phyloP scores from a whole-genome alignment of 2,113 vertebrate genomes.

The Tapirus terrestris region DNA sequence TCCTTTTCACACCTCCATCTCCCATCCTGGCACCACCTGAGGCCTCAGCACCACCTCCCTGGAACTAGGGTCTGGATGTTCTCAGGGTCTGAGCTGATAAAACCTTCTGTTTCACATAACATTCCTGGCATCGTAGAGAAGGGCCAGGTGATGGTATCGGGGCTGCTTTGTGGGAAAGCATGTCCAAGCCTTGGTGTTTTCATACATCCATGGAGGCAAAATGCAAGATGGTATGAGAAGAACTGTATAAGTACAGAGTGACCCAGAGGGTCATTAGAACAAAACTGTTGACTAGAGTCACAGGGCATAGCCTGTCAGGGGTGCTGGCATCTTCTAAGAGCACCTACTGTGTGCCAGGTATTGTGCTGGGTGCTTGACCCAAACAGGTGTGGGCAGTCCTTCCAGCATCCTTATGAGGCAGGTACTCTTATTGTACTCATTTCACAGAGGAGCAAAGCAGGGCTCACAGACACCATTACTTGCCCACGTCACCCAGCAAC shows the following conservation, averaged over 20 bases:
- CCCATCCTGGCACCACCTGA: not conserved
- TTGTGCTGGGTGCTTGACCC: not conserved
- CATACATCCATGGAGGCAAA: not conserved
- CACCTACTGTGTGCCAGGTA: not conserved
- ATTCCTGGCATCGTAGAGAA: not conserved
- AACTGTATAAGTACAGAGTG: not conserved
- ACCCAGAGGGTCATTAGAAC: not conserved
- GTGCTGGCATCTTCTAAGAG: not conserved
- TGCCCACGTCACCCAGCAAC: not conserved
- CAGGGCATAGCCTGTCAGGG: not conserved
- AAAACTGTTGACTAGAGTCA: not conserved
- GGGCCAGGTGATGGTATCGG: not conserved
- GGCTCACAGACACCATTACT: not conserved
- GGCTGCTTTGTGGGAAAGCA: not conserved
- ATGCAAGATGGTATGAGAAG: not conserved
- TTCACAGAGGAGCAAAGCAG: slow-evolving; percentile 38
- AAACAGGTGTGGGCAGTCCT: not conserved
- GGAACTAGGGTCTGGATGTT: not conserved
- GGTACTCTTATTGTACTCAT: not conserved
- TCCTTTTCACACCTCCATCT: not conserved
- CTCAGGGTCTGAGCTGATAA: not conserved
- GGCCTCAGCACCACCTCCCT: not conserved
- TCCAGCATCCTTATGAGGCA: not conserved
- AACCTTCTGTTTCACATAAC: not conserved
- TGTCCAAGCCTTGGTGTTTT: not conserved